These are phyloP conservation scores for Boulengeromyrus knoepffleri DNA, from an alignment of 2,113 vertebrate species.

Conservation along the genomic window DNA sequence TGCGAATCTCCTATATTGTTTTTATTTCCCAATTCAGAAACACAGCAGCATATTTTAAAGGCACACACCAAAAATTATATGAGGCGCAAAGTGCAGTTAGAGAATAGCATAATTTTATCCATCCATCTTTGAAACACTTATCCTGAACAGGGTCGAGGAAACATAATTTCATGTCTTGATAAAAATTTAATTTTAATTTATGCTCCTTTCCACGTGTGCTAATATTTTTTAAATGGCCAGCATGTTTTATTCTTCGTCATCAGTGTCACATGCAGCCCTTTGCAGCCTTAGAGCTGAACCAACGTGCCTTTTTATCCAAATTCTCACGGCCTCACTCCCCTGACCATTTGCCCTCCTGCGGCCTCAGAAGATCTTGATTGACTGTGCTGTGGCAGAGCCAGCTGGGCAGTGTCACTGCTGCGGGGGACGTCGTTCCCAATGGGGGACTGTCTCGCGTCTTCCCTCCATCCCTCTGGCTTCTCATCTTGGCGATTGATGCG, in stretches of 20 bases:
- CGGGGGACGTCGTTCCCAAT: neutral
- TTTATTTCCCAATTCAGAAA: neutral
- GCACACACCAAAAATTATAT: neutral
- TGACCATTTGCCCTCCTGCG: neutral
- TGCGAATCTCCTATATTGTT: neutral
- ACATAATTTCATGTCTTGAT: neutral
- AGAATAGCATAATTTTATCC: neutral
- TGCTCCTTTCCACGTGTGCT: neutral
- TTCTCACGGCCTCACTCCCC: neutral
- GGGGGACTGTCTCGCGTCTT: neutral
- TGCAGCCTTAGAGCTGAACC: neutral
- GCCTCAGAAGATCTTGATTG: neutral
- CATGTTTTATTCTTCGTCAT: neutral
- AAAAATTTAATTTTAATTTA: neutral
- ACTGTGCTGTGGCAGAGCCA: neutral
- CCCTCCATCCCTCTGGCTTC: neutral
- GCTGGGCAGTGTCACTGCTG: neutral
- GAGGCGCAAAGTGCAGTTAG: neutral
- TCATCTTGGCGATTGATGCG: neutral
- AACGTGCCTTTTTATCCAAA: neutral
- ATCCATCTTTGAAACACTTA: neutral
- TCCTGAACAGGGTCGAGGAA: neutral
- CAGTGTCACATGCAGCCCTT: neutral
- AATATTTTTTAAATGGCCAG: neutral
- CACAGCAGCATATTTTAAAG: neutral